These are phyloP conservation scores for Lobophora halterata DNA, from an alignment of 2,888 invertebrate species.

Conservation along the genomic window DNA sequence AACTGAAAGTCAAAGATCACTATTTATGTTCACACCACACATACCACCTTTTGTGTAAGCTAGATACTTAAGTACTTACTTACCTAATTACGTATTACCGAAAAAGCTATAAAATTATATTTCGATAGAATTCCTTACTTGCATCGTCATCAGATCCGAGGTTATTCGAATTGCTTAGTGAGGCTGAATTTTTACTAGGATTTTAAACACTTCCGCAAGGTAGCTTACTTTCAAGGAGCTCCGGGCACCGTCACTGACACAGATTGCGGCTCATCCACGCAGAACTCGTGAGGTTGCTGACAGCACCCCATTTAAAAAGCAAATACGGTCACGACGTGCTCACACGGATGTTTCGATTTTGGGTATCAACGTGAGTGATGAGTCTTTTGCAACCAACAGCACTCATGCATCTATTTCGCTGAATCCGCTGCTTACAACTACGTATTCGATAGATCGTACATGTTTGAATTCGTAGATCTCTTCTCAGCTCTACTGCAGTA, in stretches of 20 bases:
- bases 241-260: constrained; percentile 57
- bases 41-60: too few species aligned
- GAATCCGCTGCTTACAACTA: constrained; percentile 27
- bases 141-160: too few species aligned
- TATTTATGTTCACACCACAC: too few species aligned
- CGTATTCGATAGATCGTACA: too few species aligned
- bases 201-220: constrained; percentile 21
- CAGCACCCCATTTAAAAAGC: constrained; percentile 68
- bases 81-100: too few species aligned
- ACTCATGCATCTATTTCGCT: constrained; percentile 38
- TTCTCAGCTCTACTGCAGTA: too few species aligned
- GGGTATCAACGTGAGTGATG: constrained; percentile 40
- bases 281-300: constrained; percentile 66
- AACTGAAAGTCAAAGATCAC: too few species aligned
- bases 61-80: too few species aligned
- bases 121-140: too few species aligned
- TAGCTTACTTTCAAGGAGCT: constrained; percentile 36
- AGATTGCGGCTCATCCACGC: constrained; percentile 64
- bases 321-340: constrained; percentile 70
- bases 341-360: constrained; percentile 52
- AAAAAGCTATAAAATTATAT: too few species aligned
- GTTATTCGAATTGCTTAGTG: too few species aligned
- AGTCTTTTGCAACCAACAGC: constrained; percentile 43
- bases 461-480: too few species aligned
- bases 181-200: constrained; percentile 1